Evolutionary conservation across 2,113 vertebrate species (phyloP), one percentile per base, ranked within the genome.

Genomic region (Sylvilagus bachmani): DNA sequence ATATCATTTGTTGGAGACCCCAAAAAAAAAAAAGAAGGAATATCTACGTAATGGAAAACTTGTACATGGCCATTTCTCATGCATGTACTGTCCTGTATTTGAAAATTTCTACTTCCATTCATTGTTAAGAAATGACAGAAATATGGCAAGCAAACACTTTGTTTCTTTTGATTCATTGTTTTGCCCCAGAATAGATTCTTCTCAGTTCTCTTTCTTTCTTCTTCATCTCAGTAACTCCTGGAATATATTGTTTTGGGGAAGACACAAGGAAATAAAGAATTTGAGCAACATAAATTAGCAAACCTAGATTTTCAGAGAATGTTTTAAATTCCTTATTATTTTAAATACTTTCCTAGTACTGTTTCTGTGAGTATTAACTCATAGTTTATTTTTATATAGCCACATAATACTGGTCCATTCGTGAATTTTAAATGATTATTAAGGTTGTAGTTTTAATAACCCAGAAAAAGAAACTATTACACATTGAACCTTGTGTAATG

Each of bases 291-390:
- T 73, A 92, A 81, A 14, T 12, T 73, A 2, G 11, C 58, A n/a
- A 96, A 91, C 19, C 74, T 88, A 10, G 12, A n/a, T 82, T 89
- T 91, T 80, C 79, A 79, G 29, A 93, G n/a, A 58, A 17, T 58
- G 0, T 92, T 95, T 85, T 38, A 74, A 77, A 38, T 84, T 0
- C 1, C 49, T 27, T 90, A 6, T n/a, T 24, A 44, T 79, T 44
- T 53, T 82, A 82, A 92, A 51, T 80, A 55, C 36, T 62, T 74
- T 91, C 44, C 70, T 12, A 25, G 31, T 10, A 83, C n/a, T 93
- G 10, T 25, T 84, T 74, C 12, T 19, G 8, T 24, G 92, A 89
- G 53, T 10, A 85, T 64, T 8, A 5, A 21, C 29, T 61, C 64
- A 4, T 53, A 66, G 84, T 92, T 83, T 90, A 61, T 70, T 61